Evolutionary conservation across 1,140 invertebrate species (phyloP).

Genomic region (Hylaeus volcanicus): DNA sequence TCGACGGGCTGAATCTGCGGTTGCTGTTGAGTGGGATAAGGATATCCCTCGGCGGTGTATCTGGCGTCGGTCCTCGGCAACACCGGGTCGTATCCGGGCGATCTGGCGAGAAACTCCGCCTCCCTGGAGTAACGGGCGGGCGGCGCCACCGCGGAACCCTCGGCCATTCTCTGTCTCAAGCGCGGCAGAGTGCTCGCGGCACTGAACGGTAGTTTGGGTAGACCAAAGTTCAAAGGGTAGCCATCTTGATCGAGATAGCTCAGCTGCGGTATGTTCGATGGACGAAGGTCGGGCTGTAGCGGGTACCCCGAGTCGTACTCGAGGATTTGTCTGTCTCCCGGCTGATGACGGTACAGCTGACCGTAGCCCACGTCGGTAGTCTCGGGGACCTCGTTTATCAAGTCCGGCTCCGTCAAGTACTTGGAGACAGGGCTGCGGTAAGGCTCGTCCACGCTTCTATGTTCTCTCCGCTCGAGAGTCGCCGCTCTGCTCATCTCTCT

Average conservation of each 20-base stretch:
- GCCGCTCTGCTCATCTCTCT: slow-evolving; percentile 66
- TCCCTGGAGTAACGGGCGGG: slow-evolving; percentile 85
- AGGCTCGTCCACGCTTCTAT: slow-evolving; percentile 49
- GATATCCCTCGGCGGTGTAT: slow-evolving; percentile 90
- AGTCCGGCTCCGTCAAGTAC: slow-evolving; percentile 75
- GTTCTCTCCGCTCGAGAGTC: slow-evolving; percentile 67
- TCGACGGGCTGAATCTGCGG: slow-evolving; percentile 64
- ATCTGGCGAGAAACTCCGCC: slow-evolving; percentile 84
- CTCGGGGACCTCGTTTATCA: slow-evolving; percentile 76
- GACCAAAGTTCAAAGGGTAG: slow-evolving; percentile 89
- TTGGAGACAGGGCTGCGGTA: slow-evolving; percentile 70
- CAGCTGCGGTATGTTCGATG: slow-evolving; percentile 62
- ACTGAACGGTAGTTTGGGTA: slow-evolving; percentile 84
- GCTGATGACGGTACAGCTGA: slow-evolving; percentile 60
- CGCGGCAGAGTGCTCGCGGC: slow-evolving; percentile 80
- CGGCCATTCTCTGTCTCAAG: slow-evolving; percentile 72
- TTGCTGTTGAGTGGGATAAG: slow-evolving; percentile 78
- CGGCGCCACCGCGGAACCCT: slow-evolving; percentile 82
- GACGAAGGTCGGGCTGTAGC: slow-evolving; percentile 66
- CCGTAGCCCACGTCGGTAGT: slow-evolving; percentile 64
- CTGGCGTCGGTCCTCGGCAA: slow-evolving; percentile 82
- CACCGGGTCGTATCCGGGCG: slow-evolving; percentile 76
- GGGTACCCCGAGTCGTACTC: slow-evolving; percentile 71
- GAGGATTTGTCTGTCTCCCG: slow-evolving; percentile 58
- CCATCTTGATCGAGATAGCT: slow-evolving; percentile 86